Conservation (phyloP, 1,140 invertebrate genomes). For the Drosophila ambigua region DNA sequence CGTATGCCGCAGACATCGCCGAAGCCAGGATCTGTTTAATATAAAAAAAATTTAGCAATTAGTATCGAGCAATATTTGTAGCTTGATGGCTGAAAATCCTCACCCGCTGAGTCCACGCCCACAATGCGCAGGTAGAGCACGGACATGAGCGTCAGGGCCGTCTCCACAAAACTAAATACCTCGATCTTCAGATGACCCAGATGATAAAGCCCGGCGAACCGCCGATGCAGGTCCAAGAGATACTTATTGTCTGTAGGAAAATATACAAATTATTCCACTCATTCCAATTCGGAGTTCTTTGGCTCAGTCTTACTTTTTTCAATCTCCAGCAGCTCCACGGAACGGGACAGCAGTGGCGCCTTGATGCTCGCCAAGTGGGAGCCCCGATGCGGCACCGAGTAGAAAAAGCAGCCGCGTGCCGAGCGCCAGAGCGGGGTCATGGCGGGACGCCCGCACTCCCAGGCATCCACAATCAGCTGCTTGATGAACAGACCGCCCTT, state of each 20-base stretch:
- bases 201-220: conserved; percentile 85
- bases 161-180: conserved; percentile 89
- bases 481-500: conserved; percentile 90
- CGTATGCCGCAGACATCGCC: conserved; percentile 87
- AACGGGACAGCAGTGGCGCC: conserved; percentile 86
- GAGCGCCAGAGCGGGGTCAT: conserved; percentile 84
- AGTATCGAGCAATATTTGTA: too few species aligned
- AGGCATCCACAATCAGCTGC: conserved; percentile 87
- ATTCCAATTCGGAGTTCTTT: background rate
- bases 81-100: conserved; percentile 11
- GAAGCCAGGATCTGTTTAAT: conserved; percentile 86
- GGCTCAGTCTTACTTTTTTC: conserved; percentile 85
- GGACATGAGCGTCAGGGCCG: conserved; percentile 88
- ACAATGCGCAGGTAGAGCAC: conserved; percentile 88
- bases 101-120: conserved; percentile 88
- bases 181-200: conserved; percentile 84
- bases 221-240: conserved; percentile 86
- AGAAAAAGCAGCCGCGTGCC: conserved; percentile 88
- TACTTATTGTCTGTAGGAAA: conserved; percentile 86
- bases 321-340: conserved; percentile 86
- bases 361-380: conserved; percentile 88
- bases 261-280: background rate
- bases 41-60: too few species aligned
- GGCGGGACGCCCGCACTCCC: conserved; percentile 80
- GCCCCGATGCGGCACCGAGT: conserved; percentile 90